These are phyloP conservation scores for Cottoperca gobio DNA, from an alignment of 2,797 vertebrate genomes.

Conservation along the genomic window DNA sequence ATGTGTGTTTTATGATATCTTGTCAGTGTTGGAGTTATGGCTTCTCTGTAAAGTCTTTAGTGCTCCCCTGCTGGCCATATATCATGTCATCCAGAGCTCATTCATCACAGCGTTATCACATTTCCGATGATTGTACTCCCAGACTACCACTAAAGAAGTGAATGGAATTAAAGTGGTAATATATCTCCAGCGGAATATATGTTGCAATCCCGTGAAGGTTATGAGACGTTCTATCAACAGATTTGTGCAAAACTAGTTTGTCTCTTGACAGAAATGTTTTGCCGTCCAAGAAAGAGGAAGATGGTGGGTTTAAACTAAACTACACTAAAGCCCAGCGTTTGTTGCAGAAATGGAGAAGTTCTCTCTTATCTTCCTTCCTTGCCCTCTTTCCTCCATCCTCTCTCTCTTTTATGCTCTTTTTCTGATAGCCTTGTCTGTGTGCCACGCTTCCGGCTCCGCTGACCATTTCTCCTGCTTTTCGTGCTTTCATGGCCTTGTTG, in stretches of 20 bases:
- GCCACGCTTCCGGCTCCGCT: background rate
- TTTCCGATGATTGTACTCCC: conserved; percentile 52
- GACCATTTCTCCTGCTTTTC: background rate
- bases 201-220: conserved; percentile 10
- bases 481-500: conserved; percentile 42
- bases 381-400: background rate
- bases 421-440: conserved; percentile 21
- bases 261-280: conserved; percentile 5
- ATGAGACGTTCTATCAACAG: conserved; percentile 36
- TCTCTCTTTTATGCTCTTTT: background rate
- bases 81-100: conserved; percentile 49
- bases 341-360: background rate
- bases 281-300: background rate
- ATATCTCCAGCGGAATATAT: conserved; percentile 35
- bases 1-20: conserved; percentile 49
- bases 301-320: background rate
- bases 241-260: background rate
- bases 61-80: conserved; percentile 48
- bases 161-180: conserved; percentile 30
- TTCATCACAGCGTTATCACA: conserved; percentile 66
- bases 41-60: conserved; percentile 49
- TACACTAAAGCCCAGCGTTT: background rate
- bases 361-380: background rate
- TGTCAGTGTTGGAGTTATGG: conserved; percentile 47
- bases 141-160: conserved; percentile 30